phyloP scores from a whole-genome alignment of 1,140 invertebrate species.

The Drosophila lini region DNA sequence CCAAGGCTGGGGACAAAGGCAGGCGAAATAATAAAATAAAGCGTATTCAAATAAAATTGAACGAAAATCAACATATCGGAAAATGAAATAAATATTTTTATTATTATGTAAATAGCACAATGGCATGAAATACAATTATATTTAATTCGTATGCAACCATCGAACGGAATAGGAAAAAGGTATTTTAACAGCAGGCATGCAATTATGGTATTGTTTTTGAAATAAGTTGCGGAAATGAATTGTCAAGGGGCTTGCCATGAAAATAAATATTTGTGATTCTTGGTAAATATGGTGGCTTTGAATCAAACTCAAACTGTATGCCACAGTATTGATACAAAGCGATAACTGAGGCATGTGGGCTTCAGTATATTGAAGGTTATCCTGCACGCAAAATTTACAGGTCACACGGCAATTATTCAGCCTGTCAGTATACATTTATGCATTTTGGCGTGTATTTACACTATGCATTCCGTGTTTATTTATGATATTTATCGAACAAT shows the following conservation, averaged over 20 bases:
- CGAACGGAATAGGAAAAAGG: not conserved
- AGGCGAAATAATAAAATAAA: slow-evolving; percentile 12
- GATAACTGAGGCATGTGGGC: slow-evolving; percentile 4
- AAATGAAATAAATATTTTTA: slow-evolving; percentile 41
- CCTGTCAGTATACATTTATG: slow-evolving; percentile 16
- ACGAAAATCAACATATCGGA: slow-evolving; percentile 26
- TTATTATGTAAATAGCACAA: slow-evolving; percentile 45
- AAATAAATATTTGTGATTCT: slow-evolving; percentile 27
- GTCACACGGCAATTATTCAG: slow-evolving; percentile 34
- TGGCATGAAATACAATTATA: slow-evolving; percentile 41
- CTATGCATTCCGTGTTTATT: slow-evolving; percentile 55
- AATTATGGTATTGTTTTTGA: slow-evolving; percentile 30
- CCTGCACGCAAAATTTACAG: not conserved
- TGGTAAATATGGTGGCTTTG: not conserved
- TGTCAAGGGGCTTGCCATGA: not conserved
- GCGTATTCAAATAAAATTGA: slow-evolving; percentile 11
- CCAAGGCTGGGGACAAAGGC: slow-evolving; percentile 24
- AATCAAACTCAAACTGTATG: not conserved
- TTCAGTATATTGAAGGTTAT: not conserved
- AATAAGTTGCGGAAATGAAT: slow-evolving; percentile 20
- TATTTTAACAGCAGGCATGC: slow-evolving; percentile 1
- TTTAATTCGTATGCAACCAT: slow-evolving; percentile 24
- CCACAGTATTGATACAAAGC: not conserved
- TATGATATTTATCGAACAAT: slow-evolving; percentile 44
- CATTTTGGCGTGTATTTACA: slow-evolving; percentile 20